Evolutionary conservation across 2,113 vertebrate genomes (phyloP).

Genomic region (Dipodomys spectabilis): DNA sequence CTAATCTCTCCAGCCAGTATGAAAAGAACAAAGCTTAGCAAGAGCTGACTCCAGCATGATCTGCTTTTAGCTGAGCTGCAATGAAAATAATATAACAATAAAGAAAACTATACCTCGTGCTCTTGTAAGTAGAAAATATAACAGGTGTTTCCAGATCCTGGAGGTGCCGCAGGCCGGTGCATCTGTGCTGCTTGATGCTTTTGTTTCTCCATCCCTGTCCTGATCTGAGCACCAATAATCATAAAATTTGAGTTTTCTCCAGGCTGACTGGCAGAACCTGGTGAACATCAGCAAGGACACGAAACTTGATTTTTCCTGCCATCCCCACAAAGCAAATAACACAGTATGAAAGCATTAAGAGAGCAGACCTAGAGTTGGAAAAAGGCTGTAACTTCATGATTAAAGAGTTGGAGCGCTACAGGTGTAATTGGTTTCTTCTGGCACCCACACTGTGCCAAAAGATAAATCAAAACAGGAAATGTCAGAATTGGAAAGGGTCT

Average conservation of each 20-base stretch:
- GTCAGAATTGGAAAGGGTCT: background rate
- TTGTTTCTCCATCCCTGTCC: accelerated
- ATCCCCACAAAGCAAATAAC: background rate
- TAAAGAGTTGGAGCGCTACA: no score
- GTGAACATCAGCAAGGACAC: background rate
- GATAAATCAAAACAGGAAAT: background rate
- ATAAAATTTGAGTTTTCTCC: no score
- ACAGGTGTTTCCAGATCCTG: accelerated
- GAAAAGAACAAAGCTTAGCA: conserved; percentile 29
- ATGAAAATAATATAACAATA: background rate
- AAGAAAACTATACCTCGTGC: background rate
- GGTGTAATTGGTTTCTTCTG: background rate
- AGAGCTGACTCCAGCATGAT: conserved; percentile 30
- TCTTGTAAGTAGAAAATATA: background rate
- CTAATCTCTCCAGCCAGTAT: conserved; percentile 47
- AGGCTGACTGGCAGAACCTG: accelerated
- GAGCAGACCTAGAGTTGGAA: no score
- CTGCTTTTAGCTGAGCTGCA: background rate
- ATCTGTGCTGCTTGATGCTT: accelerated
- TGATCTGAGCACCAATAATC: background rate
- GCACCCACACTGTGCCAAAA: background rate
- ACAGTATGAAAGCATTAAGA: background rate
- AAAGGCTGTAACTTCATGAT: background rate
- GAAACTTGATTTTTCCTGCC: background rate
- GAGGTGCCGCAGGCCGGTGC: accelerated